phyloP scores from a whole-genome alignment of 2,797 vertebrate species.

The Ficedula albicollis region DNA sequence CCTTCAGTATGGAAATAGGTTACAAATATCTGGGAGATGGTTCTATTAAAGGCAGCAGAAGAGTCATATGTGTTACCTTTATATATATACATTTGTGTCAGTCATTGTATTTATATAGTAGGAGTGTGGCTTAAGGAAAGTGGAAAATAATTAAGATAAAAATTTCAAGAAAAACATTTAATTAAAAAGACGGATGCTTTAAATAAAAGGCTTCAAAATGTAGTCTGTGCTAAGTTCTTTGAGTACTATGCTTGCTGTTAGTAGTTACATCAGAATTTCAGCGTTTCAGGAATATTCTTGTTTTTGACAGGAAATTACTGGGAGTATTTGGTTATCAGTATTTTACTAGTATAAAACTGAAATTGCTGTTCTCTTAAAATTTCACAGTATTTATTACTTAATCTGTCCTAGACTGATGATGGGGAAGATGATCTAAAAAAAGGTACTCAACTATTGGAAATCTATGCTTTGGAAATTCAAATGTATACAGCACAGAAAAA shows the following conservation, averaged over 20 bases:
- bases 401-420: constrained; percentile 90
- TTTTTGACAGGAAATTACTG: not conserved
- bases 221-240: not conserved
- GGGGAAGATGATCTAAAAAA: constrained; percentile 99
- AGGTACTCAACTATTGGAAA: constrained; percentile 97
- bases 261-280: not conserved
- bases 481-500: constrained; percentile 99
- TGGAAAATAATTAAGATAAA: not conserved
- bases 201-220: not conserved
- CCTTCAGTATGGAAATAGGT: not conserved
- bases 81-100: not conserved
- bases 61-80: not conserved
- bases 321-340: not conserved
- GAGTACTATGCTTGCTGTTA: not conserved
- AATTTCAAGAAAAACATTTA: not conserved
- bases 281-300: not conserved
- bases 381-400: constrained; percentile 57
- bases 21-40: not conserved
- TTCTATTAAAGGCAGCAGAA: not conserved
- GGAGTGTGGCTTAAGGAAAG: not conserved
- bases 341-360: constrained; percentile 13
- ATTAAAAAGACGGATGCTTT: not conserved
- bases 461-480: constrained; percentile 98
- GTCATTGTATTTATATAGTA: not conserved
- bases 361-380: constrained; percentile 37